Evolutionary conservation across 2,888 invertebrate genomes (phyloP), one percentile per base, ranked within the genome.

Genomic region (Octodonta nipae): DNA sequence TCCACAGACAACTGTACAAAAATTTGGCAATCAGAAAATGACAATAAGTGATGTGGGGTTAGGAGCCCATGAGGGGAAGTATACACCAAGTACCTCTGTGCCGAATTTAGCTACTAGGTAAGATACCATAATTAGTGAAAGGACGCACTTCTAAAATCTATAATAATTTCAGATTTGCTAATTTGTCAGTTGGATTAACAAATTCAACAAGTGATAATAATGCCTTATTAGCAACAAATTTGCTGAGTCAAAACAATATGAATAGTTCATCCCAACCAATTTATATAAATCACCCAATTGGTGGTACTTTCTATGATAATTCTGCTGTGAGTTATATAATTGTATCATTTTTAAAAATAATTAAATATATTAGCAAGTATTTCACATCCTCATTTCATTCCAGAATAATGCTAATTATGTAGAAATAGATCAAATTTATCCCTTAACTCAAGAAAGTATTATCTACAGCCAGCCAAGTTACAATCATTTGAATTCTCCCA

Each of bases 11-110:
- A 59, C 59, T 3, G 56, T 60, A 46, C 79, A 81, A 55, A 82
- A 81, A 58, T 82, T 82, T 64, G 79, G 80, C 15, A 79, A 79
- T 58, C 75, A 76, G 35, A 79, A 81, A 55, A 66, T 71, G 1
- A 66, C 68, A 16, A 66, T 68, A 38, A 73, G 71, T 48, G 67
- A 72, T 15, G 66, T 72, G 3, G 80, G 81, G 14, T 67, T 81
- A 53, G 76, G 79, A 39, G 81, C 80, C 30, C 82, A 83, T 56
- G 81, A 82, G 51, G 83, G 82, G 42, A 83, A 82, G 61, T 84
- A 83, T 55, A 83, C 83, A 22, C 82, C 82, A 2, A 82, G 71
- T 54, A 65, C 67, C 43, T 71, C 72, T n/a, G 70, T 72, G 37
- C 71, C 72, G 28, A 69, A 72, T 51, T 55, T 72, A 42, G 70